Evolutionary conservation across 2,888 invertebrate genomes (phyloP).

Genomic region (Agriotes lineatus): DNA sequence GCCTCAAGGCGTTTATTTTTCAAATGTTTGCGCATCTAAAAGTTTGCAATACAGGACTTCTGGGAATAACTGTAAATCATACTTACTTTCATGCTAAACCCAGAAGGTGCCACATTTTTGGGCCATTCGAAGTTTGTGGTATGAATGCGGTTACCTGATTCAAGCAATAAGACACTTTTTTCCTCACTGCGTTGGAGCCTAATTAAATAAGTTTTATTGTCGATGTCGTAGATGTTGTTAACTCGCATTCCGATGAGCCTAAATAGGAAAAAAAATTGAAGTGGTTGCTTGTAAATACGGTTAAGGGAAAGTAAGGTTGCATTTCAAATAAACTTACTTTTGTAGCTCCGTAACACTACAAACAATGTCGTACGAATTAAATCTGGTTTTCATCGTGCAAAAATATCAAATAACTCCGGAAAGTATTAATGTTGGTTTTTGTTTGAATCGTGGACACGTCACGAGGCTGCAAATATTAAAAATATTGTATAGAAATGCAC

Average conservation of each 20-base stretch:
- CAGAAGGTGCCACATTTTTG: conserved; percentile 94
- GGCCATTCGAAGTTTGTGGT: conserved; percentile 98
- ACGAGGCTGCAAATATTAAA: too few relatives aligned
- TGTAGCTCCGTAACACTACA: conserved; percentile 90
- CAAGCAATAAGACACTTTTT: conserved; percentile 89
- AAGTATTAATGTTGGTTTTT: too few relatives aligned
- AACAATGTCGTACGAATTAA: conserved; percentile 92
- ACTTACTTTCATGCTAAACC: conserved; percentile 95
- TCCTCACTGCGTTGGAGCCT: conserved; percentile 86
- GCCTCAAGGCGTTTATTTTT: conserved; percentile 94
- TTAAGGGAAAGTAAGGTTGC: too few relatives aligned
- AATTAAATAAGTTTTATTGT: conserved; percentile 95
- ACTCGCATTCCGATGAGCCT: conserved; percentile 93
- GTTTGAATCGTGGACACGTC: too few relatives aligned
- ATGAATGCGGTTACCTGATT: conserved; percentile 95
- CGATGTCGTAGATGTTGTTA: conserved; percentile 97
- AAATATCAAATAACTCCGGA: too few relatives aligned
- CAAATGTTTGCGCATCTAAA: conserved; percentile 93
- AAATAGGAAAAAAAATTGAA: too few relatives aligned
- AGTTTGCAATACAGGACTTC: background rate
- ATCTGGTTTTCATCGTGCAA: conserved; percentile 88
- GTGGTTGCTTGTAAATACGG: too few relatives aligned
- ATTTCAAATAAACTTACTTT: conserved; percentile 75
- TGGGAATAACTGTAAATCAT: background rate
- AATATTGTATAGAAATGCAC: too few relatives aligned